Evolutionary conservation across 1,140 invertebrate species (phyloP), one percentile per base, ranked within the genome.

Genomic region (Adoxophyes honmai): DNA sequence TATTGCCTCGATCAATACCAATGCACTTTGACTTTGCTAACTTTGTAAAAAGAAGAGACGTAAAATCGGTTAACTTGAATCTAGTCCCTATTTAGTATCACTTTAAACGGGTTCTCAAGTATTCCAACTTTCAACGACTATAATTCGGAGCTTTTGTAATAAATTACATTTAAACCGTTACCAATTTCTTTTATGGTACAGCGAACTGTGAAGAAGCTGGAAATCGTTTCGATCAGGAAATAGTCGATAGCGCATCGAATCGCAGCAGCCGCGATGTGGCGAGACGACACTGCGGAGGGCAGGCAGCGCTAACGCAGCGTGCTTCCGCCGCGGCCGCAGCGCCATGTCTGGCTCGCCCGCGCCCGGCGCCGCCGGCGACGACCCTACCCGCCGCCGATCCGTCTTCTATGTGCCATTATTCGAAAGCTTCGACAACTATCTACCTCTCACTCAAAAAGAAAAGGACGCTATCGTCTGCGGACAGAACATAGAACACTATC

Each of bases 381-480:
- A 89, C 42, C 75, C 84, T 63, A 70, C 78, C 21, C 80, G 90
- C 9, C 89, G 91, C 34, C 89, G 91, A 44, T 92, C 91, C 44
- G 90, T 91, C 54, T 92, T 92, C 78, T 92, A 92, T 68, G 90
- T 92, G 54, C 91, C 91, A 60, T 73, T 92, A 55, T 90, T 91
- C 11, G 88, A 89, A 65, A 90, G 87, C 64, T 88, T 90, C 44
- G 88, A 89, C 54, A 89, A 89, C 59, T 90, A 89, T 56, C 67
- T 89, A 39, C 89, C 89, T 10, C 68, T 89, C 34, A 81, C 86
- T 10, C 67, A 77, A 21, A 80, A 86, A 71, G 82, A 87, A 66
- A 86, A 80, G 54, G 83, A 89, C 59, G 84, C 87, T n/a, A 56
- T 87, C 34, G 73, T 88, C 76, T 78, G 73, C 35, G 86, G 86